These are phyloP conservation scores for Heliconius congener DNA, from an alignment of 1,140 invertebrate genomes.

Conservation along the genomic window DNA sequence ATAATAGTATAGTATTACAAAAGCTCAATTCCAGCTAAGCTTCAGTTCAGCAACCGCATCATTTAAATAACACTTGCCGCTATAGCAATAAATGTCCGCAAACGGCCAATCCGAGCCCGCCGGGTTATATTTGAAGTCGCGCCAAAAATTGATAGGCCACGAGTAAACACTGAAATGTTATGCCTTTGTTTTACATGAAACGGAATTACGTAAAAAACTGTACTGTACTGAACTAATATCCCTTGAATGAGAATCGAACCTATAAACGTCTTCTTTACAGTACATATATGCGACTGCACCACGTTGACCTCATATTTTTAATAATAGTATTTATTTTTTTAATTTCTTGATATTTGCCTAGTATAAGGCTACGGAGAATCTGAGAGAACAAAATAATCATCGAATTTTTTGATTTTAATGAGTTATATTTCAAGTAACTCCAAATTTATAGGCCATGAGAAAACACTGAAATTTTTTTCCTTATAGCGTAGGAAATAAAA, in stretches of 20 bases:
- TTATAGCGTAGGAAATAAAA: no score
- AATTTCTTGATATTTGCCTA: no score
- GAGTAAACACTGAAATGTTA: conserved; percentile 12
- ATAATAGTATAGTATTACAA: conserved; percentile 2
- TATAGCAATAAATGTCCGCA: conserved; percentile 21
- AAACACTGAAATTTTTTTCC: not conserved
- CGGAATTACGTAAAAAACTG: conserved; percentile 5
- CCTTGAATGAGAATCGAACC: not conserved
- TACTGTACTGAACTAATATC: no score
- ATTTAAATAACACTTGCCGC: conserved; percentile 20
- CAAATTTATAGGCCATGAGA: conserved; percentile 25
- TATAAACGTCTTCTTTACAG: no score
- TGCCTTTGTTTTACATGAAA: conserved; percentile 8
- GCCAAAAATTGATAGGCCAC: conserved; percentile 30
- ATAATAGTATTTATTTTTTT: no score
- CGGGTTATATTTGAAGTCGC: conserved; percentile 36
- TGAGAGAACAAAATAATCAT: no score
- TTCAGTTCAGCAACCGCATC: conserved; percentile 7
- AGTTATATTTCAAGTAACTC: conserved; percentile 30
- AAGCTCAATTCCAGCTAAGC: conserved; percentile 1
- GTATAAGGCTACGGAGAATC: no score
- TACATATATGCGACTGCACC: no score
- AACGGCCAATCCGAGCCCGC: conserved; percentile 20
- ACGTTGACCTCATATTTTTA: no score
- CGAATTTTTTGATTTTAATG: not conserved